Percentiles rank a stretch among this genome's conserved stretches.
Evolutionary conservation across 2,888 invertebrate species (phyloP).

Genomic region (Erebia aethiops): DNA sequence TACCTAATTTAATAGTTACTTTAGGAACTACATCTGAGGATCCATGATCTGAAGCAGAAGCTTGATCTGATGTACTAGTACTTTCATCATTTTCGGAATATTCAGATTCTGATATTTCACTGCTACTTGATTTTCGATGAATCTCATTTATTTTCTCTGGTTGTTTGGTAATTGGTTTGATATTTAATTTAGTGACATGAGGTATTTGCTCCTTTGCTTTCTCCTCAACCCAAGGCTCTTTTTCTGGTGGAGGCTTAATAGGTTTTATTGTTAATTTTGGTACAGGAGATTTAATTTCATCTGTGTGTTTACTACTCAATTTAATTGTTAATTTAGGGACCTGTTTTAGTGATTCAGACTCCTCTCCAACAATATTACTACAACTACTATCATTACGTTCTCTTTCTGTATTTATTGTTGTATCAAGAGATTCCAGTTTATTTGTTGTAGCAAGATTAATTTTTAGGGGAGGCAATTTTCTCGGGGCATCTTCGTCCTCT

Average conservation of each 20-base stretch:
- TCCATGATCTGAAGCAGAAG: slow-evolving; percentile 72
- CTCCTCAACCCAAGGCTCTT: slow-evolving; percentile 44
- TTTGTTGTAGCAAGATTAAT: slow-evolving; percentile 52
- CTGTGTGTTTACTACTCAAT: slow-evolving; percentile 63
- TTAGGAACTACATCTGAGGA: slow-evolving; percentile 68
- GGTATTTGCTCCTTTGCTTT: slow-evolving; percentile 62
- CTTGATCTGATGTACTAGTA: slow-evolving; percentile 73
- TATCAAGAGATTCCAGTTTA: slow-evolving; percentile 41
- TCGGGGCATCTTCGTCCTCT: slow-evolving; percentile 14
- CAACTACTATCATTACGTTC: slow-evolving; percentile 47
- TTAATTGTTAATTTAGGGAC: slow-evolving; percentile 81
- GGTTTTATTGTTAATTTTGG: slow-evolving; percentile 74
- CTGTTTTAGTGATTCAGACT: slow-evolving; percentile 60
- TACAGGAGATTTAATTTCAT: slow-evolving; percentile 68
- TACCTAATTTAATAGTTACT: slow-evolving; percentile 76
- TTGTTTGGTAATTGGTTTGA: slow-evolving; percentile 76
- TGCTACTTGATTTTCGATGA: slow-evolving; percentile 77
- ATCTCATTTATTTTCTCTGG: slow-evolving; percentile 74
- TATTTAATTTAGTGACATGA: slow-evolving; percentile 73
- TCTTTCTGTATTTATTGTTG: slow-evolving; percentile 38
- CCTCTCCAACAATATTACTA: slow-evolving; percentile 38
- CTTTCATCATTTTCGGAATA: slow-evolving; percentile 82
- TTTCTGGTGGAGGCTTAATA: slow-evolving; percentile 55
- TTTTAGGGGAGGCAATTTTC: slow-evolving; percentile 48
- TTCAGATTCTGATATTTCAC: slow-evolving; percentile 80